A percentile compares a stretch with the other conserved stretches of the same genome.
phyloP scores from a whole-genome alignment of 2,113 vertebrate species.

The Hiodon tergisus region DNA sequence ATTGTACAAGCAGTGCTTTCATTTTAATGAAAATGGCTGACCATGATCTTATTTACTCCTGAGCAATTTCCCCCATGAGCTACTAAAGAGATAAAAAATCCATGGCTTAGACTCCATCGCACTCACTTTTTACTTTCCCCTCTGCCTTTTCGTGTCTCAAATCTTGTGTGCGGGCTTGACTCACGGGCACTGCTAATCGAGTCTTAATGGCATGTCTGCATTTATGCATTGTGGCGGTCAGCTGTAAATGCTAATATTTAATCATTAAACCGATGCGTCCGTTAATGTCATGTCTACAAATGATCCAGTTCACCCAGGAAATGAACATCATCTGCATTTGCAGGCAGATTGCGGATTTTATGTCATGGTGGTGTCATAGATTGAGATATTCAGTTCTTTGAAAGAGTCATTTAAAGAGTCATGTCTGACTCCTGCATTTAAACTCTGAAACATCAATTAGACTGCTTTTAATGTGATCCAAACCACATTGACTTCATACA shows the following conservation, averaged over 20 bases:
- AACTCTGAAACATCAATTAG: background rate
- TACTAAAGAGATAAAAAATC: constrained; percentile 1
- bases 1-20: background rate
- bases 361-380: background rate
- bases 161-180: background rate
- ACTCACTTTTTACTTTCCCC: background rate
- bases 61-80: background rate
- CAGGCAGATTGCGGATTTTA: background rate
- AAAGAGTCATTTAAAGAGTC: constrained; percentile 1
- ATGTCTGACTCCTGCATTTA: background rate
- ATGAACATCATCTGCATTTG: constrained; percentile 13
- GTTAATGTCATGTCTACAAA: constrained; percentile 20
- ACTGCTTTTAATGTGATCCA: constrained; percentile 2
- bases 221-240: constrained; percentile 19
- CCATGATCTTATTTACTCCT: constrained; percentile 8
- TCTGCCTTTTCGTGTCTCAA: background rate
- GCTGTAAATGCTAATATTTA: constrained; percentile 20
- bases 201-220: constrained; percentile 16
- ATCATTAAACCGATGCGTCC: constrained; percentile 15
- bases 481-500: background rate
- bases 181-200: background rate
- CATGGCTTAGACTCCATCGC: background rate
- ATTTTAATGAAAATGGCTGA: constrained; percentile 2
- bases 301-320: constrained; percentile 8
- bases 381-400: background rate